A percentile compares a stretch with the other conserved stretches of the same genome.
Conservation (phyloP, 2,888 invertebrate species). For the Bombylius major region DNA sequence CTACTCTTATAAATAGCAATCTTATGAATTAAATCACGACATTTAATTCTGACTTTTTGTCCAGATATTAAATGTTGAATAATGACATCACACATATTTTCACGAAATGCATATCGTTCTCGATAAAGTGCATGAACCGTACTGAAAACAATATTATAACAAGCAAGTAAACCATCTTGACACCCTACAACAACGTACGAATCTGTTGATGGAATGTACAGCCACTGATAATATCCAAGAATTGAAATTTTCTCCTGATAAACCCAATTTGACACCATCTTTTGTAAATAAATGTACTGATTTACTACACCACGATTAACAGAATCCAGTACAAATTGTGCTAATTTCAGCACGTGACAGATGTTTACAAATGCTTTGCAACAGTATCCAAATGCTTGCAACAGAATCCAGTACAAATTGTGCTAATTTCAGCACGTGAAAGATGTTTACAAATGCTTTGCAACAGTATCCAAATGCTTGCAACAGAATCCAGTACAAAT, state of each 20-base stretch:
- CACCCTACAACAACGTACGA: slow-evolving; percentile 68
- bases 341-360: slow-evolving; percentile 67
- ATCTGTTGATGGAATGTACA: slow-evolving; percentile 61
- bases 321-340: too few species aligned
- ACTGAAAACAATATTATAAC: slow-evolving; percentile 82
- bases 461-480: too few species aligned
- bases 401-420: too few species aligned
- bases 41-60: slow-evolving; percentile 87
- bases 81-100: slow-evolving; percentile 98
- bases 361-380: too few species aligned
- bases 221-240: slow-evolving; percentile 82
- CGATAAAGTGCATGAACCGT: slow-evolving; percentile 93
- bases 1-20: slow-evolving; percentile 86
- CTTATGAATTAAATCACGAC: slow-evolving; percentile 91
- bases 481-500: too few species aligned
- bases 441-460: too few species aligned
- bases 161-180: slow-evolving; percentile 91
- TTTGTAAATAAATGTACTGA: slow-evolving; percentile 64
- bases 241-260: slow-evolving; percentile 57
- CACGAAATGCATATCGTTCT: slow-evolving; percentile 85
- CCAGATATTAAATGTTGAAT: slow-evolving; percentile 83
- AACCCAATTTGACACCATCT: slow-evolving; percentile 67
- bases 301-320: slow-evolving; percentile 66
- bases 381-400: too few species aligned
- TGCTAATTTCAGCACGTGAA: too few species aligned